Evolutionary conservation across 1,140 invertebrate genomes (phyloP).

Genomic region (Diprion similis): DNA sequence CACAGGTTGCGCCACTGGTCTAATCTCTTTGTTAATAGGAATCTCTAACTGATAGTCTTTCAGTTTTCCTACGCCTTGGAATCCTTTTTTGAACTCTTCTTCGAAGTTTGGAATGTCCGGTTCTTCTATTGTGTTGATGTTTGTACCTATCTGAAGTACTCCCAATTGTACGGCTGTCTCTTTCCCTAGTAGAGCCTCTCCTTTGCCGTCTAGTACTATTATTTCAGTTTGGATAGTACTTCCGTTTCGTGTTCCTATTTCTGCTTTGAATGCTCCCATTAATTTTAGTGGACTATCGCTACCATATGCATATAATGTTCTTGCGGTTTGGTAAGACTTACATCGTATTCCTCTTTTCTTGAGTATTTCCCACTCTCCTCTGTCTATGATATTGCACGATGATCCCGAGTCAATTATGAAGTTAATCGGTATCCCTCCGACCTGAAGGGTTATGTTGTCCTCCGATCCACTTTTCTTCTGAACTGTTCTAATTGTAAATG

Average conservation of each 20-base stretch:
- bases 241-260: not conserved
- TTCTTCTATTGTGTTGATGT: not conserved
- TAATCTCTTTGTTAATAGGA: conserved; percentile 4
- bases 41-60: conserved; percentile 12
- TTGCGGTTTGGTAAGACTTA: not conserved
- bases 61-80: conserved; percentile 10
- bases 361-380: not conserved
- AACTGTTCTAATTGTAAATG: not conserved
- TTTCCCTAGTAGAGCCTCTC: conserved; percentile 10
- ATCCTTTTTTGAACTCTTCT: conserved; percentile 9
- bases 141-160: not conserved
- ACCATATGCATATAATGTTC: conserved; percentile 6
- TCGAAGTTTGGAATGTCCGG: not conserved
- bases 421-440: not conserved
- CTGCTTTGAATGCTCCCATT: conserved; percentile 2
- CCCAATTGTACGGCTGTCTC: conserved; percentile 10
- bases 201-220: conserved; percentile 11
- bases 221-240: not conserved
- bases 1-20: conserved; percentile 9
- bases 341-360: not conserved
- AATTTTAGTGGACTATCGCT: conserved; percentile 6
- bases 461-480: conserved; percentile 2
- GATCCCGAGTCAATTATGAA: conserved; percentile 11
- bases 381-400: conserved; percentile 12
- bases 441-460: not conserved